phyloP scores from a whole-genome alignment of 2,888 invertebrate species.

The Leucophora obtusa region DNA sequence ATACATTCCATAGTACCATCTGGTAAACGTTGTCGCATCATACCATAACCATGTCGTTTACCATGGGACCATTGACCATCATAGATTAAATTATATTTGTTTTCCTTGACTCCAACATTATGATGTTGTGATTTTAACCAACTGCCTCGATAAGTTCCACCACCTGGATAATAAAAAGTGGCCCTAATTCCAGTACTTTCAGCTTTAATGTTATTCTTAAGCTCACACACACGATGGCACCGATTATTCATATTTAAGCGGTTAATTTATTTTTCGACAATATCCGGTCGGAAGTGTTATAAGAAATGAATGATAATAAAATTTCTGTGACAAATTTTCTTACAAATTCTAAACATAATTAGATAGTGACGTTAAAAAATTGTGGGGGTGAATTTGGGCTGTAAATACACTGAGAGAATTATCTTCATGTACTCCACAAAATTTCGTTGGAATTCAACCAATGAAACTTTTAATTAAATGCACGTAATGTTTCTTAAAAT shows the following conservation, averaged over 20 bases:
- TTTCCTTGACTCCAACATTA: conserved; percentile 72
- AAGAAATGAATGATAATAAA: neutral
- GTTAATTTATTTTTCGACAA: neutral
- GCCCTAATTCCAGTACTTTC: conserved; percentile 70
- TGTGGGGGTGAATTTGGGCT: no score
- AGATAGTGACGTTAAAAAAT: neutral
- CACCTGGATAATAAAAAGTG: conserved; percentile 70
- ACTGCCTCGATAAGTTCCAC: conserved; percentile 72
- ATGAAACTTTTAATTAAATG: no score
- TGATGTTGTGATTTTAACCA: conserved; percentile 71
- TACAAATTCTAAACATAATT: conserved; percentile 13
- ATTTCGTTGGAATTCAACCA: no score
- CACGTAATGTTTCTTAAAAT: no score
- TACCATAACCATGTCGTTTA: conserved; percentile 74
- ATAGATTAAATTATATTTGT: conserved; percentile 71
- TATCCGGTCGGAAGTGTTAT: neutral
- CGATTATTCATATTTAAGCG: conserved; percentile 47
- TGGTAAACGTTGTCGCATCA: conserved; percentile 70
- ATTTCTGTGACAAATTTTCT: conserved; percentile 28
- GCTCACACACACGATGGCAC: conserved; percentile 48
- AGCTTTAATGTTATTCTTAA: conserved; percentile 59
- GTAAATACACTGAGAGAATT: no score
- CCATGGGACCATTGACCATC: conserved; percentile 74
- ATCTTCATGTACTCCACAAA: no score
- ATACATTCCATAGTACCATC: conserved; percentile 70